These are phyloP conservation scores for Puffinus mauretanicus DNA, from an alignment of 2,113 vertebrate genomes.

Conservation along the genomic window DNA sequence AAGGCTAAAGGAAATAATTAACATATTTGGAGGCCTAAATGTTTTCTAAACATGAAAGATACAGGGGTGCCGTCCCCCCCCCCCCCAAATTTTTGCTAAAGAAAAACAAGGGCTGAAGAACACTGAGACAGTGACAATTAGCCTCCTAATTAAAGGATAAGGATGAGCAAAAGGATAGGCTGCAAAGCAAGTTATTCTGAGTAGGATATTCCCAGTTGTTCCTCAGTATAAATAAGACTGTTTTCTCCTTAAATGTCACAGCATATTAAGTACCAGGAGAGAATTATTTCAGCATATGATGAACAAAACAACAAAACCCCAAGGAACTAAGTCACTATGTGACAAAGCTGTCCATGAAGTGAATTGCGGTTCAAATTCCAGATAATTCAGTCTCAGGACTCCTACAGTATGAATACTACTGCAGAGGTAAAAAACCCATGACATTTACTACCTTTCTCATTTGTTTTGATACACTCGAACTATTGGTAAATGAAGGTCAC, in stretches of 20 bases:
- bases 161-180: neutral
- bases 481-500: neutral
- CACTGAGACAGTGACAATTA: neutral
- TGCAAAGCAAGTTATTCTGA: neutral
- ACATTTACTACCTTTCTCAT: neutral
- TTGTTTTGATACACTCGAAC: neutral
- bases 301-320: conserved; percentile 3
- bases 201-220: conserved; percentile 23
- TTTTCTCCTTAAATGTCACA: conserved; percentile 56
- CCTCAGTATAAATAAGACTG: neutral
- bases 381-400: neutral
- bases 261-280: conserved; percentile 37
- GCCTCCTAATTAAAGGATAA: conserved; percentile 1
- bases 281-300: conserved; percentile 24
- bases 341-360: neutral
- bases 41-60: neutral
- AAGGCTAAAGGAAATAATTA: neutral
- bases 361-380: neutral
- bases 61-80: neutral
- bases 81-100: neutral
- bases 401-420: neutral
- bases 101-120: neutral
- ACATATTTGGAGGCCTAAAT: neutral
- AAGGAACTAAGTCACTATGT: neutral
- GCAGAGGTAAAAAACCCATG: neutral